Evolutionary conservation across 2,888 invertebrate genomes (phyloP).

Genomic region (Synanthedon vespiformis): DNA sequence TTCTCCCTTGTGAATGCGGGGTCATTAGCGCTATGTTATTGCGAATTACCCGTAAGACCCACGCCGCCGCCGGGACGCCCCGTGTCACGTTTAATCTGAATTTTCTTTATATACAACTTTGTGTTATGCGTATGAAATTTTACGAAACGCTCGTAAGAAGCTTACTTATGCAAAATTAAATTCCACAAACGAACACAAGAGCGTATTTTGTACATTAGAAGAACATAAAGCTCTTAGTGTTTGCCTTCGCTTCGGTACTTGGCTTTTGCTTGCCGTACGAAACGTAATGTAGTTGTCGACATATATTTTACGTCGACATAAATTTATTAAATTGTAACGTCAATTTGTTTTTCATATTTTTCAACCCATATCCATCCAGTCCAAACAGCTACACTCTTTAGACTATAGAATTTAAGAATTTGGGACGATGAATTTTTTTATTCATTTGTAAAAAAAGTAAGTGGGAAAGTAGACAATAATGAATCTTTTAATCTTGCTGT

Average conservation of each 20-base stretch:
- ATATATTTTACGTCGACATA: too few relatives aligned
- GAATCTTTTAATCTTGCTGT: too few relatives aligned
- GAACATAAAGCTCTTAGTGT: slow-evolving; percentile 6
- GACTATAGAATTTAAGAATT: too few relatives aligned
- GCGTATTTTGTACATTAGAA: slow-evolving; percentile 16
- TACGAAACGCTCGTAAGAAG: slow-evolving; percentile 21
- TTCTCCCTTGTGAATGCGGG: slow-evolving; percentile 59
- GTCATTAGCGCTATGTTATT: slow-evolving; percentile 65
- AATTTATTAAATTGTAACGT: too few relatives aligned
- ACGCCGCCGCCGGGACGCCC: slow-evolving; percentile 22
- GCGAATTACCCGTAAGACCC: slow-evolving; percentile 51
- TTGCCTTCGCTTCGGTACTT: not conserved
- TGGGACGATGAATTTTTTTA: too few relatives aligned
- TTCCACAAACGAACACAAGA: slow-evolving; percentile 25
- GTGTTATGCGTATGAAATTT: slow-evolving; percentile 26
- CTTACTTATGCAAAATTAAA: slow-evolving; percentile 32
- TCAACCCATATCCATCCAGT: too few relatives aligned
- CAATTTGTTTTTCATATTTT: too few relatives aligned
- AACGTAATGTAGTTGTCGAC: too few relatives aligned
- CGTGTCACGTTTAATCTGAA: slow-evolving; percentile 52
- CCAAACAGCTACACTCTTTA: too few relatives aligned
- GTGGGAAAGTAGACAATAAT: too few relatives aligned
- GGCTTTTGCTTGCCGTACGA: too few relatives aligned
- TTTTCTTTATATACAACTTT: slow-evolving; percentile 39
- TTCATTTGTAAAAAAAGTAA: too few relatives aligned